Conservation (phyloP, 2,797 vertebrate genomes). For the Phoxinus dragarum region DNA sequence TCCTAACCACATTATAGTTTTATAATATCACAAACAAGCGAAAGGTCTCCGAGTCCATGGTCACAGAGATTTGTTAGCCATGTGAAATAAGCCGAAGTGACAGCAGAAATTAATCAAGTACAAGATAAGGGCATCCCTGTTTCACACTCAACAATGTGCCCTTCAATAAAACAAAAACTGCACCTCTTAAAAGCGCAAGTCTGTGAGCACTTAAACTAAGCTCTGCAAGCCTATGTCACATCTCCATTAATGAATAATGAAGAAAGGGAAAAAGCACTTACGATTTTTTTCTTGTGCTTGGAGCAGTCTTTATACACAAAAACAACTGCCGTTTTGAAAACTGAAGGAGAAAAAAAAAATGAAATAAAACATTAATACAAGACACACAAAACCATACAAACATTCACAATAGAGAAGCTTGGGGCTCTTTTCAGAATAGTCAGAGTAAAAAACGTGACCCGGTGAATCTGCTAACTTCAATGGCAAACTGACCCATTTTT, state of each 20-base stretch:
- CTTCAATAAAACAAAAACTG: constrained; percentile 13
- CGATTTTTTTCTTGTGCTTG: constrained; percentile 95
- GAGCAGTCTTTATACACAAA: constrained; percentile 95
- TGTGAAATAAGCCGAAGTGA: neutral
- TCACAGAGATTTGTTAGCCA: constrained; percentile 12
- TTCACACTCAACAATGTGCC: neutral
- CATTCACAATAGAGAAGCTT: constrained; percentile 40
- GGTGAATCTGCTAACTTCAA: constrained; percentile 4
- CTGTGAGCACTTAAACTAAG: neutral
- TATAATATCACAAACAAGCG: neutral
- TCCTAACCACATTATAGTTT: neutral
- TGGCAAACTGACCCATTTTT: constrained; percentile 42
- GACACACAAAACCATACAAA: constrained; percentile 40
- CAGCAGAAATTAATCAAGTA: neutral
- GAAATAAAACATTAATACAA: constrained; percentile 55
- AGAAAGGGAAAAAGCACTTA: constrained; percentile 74
- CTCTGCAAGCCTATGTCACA: neutral
- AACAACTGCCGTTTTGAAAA: constrained; percentile 96
- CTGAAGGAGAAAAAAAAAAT: constrained; percentile 71
- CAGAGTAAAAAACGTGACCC: neutral
- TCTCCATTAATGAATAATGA: constrained; percentile 40
- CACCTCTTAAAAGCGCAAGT: constrained; percentile 35
- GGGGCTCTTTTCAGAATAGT: constrained; percentile 38
- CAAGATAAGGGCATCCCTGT: neutral
- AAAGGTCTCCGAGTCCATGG: neutral